Base-by-base conservation (phyloP, 2,797 vertebrate species). In the Tenualosa thibaudeaui region DNA sequence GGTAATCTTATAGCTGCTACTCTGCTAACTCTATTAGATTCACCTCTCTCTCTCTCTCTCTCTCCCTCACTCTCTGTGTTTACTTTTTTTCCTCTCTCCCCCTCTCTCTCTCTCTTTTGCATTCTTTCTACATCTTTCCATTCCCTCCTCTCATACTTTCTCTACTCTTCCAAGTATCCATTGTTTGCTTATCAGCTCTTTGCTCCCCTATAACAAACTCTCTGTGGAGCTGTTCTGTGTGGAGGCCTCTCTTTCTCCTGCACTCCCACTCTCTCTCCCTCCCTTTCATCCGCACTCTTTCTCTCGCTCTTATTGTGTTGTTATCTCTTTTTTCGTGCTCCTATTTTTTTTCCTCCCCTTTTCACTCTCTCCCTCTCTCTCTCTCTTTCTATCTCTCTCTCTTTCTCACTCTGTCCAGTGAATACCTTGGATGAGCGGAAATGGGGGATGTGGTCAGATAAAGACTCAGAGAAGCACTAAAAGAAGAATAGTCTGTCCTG, bases 211-310 rank as follows among this genome's bases (percentile, higher is more conserved):
- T 2, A 46, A 78, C 58, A 62, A n/a, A 78, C 71, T 46, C 37
- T 46, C 40, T 40, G 37, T 40, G 68, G 68, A 19, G 26, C 68
- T 71, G 62, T 68, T 68, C 26, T 68, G 24, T 68, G 62, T 26
- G 26, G 62, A 31, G 26, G 58, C 90, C 88, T 84, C 86, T 84
- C 89, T 90, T 87, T 12, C 81, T 46, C 82, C 6, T 51, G 7
- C 7, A 2, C 50, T 51, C 85, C 84, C 84, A 86, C 68, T 26
- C 81, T 81, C 82, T 56, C 49, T 49, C 26, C 82, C 82, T 19
- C 26, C 4, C 40, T 81, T 43, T 12, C 0, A 75, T 17, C 60
- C 56, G 19, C 82, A 17, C 62, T 71, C 62, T 51, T 22, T 84
- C 62, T 15, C 9, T 24, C 60, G 2, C 7, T 81, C 84, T 6